Evolutionary conservation across 2,888 invertebrate species (phyloP), one percentile per base, ranked within the genome.

Genomic region (Plusia festucae): DNA sequence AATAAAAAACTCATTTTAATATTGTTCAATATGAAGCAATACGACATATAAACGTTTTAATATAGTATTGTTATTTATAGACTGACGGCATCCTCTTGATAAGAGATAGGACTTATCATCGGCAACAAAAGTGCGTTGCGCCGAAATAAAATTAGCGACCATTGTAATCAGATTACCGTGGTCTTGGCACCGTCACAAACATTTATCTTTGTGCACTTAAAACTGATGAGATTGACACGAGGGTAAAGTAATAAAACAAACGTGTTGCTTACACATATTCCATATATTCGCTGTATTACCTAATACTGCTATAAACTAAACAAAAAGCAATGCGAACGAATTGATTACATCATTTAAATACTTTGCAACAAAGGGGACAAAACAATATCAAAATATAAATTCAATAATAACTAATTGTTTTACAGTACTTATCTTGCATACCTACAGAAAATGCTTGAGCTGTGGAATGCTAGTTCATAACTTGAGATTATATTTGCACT

Each of bases 221-320:
- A 16, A 5, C 52, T 20, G 27, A 32, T 24, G 24, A 13, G 49
- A 53, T 60, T 56, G 27, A 34, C 34, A 46, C 15, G 54, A 16
- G 7, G 13, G 22, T 27, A 18, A 46, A 54, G 52, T 18, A 76
- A 68, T 73, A 71, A 81, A 79, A 75, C 64, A 65, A 68, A 61
- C 3, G 27, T 32, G 66, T 83, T 82, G 82, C 90, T 91, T 91
- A 90, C 86, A 90, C 82, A 87, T 89, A 89, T 82, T 79, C 76
- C 78, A 83, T 83, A 87, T 88, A 88, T 90, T 90, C 84, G 86
- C 86, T 86, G 88, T 84, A 81, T 83, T 74, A 79, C 70, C 65
- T 85, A 86, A 85, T 84, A 86, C 82, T 85, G 83, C 85, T 84
- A 83, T 73, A 76, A 86, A 87, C 77, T 83, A 87, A 87, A 86